Percentiles rank a stretch among this genome's conserved stretches.
phyloP scores from a whole-genome alignment of 2,113 vertebrate genomes.

The Glaucidium brasilianum region DNA sequence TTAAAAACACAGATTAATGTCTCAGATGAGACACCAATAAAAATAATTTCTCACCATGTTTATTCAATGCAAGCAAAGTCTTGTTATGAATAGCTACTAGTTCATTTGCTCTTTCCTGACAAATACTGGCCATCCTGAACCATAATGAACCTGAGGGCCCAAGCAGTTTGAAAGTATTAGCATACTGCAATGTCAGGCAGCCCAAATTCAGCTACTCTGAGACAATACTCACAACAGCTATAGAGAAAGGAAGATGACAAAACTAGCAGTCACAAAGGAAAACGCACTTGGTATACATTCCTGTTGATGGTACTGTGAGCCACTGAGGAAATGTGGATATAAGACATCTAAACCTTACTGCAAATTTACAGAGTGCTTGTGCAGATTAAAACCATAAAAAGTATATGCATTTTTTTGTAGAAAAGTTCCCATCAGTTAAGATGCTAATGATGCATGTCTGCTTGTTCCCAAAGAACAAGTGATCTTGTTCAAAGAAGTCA shows the following conservation, averaged over 20 bases:
- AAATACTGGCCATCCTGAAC: background rate
- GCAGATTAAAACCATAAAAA: background rate
- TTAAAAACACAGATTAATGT: background rate
- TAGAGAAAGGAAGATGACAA: background rate
- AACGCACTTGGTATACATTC: background rate
- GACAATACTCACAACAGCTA: background rate
- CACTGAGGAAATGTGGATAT: background rate
- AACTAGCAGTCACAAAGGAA: background rate
- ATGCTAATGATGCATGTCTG: background rate
- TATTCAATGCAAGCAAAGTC: background rate
- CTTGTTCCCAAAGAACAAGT: background rate
- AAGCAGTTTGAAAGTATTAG: background rate
- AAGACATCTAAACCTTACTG: background rate
- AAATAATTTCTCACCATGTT: background rate
- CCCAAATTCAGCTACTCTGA: background rate
- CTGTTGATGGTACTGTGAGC: background rate
- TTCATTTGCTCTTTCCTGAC: background rate
- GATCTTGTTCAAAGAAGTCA: background rate
- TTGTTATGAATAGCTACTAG: background rate
- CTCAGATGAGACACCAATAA: background rate
- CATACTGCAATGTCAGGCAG: background rate
- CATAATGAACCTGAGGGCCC: background rate
- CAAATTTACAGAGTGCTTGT: background rate
- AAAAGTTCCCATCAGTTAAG: background rate
- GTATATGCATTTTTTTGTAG: background rate